phyloP scores from a whole-genome alignment of 2,888 invertebrate genomes.

The Lepidocyrtinus sp. region DNA sequence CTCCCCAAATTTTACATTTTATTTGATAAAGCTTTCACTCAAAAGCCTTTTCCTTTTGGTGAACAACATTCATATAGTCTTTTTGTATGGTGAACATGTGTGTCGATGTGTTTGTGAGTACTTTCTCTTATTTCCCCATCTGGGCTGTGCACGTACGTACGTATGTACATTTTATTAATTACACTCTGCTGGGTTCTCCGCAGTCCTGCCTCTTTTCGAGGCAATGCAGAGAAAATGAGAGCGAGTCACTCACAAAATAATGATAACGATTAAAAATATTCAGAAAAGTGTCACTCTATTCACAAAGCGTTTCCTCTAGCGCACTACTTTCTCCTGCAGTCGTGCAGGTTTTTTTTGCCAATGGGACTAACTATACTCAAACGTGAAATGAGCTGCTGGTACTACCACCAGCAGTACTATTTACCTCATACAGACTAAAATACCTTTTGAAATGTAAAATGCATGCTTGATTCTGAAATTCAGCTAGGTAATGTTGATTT shows the following conservation, averaged over 20 bases:
- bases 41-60: constrained; percentile 28
- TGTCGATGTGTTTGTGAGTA: neutral
- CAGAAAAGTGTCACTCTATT: constrained; percentile 1
- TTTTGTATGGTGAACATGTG: neutral
- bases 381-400: no score
- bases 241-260: constrained; percentile 36
- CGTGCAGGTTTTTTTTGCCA: no score
- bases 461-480: no score
- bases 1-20: constrained; percentile 17
- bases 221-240: constrained; percentile 10
- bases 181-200: constrained; percentile 30
- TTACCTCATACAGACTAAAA: no score
- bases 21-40: constrained; percentile 24
- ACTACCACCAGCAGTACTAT: no score
- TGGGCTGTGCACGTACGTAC: neutral
- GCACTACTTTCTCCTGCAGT: no score
- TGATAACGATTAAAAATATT: constrained; percentile 39
- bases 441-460: no score
- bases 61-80: constrained; percentile 30
- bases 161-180: no score
- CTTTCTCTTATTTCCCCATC: constrained; percentile 3
- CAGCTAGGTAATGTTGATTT: constrained; percentile 8
- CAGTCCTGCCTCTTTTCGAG: neutral
- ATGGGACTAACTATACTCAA: no score
- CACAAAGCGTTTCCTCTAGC: neutral